Evolutionary conservation across 2,113 vertebrate genomes (phyloP).

Genomic region (Chroicocephalus ridibundus): DNA sequence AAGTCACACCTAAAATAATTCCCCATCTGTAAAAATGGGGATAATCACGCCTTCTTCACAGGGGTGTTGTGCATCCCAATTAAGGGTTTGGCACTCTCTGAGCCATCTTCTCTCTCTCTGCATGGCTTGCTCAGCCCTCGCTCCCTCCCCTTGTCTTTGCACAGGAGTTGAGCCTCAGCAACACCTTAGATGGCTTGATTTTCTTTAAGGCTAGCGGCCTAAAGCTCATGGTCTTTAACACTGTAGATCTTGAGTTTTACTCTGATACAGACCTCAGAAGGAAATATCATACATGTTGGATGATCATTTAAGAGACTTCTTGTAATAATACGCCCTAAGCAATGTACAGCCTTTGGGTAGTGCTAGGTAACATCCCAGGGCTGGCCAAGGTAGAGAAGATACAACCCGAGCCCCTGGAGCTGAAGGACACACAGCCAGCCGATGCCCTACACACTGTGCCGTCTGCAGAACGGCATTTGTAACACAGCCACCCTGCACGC

Average conservation of each 20-base stretch:
- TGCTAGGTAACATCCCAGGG: not conserved
- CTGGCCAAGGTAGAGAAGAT: not conserved
- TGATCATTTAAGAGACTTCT: not conserved
- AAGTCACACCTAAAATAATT: constrained; percentile 23
- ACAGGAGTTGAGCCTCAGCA: not conserved
- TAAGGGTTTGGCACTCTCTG: not conserved
- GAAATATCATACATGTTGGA: not conserved
- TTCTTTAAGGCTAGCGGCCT: not conserved
- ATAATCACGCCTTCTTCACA: not conserved
- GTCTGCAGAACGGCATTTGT: not conserved
- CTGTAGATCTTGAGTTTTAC: not conserved
- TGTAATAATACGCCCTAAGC: not conserved
- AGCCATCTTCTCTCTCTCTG: not conserved
- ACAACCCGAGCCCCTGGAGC: fast-evolving
- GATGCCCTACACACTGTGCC: fast-evolving
- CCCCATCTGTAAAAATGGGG: not conserved
- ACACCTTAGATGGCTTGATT: not conserved
- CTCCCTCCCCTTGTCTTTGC: fast-evolving
- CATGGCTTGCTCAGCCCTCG: not conserved
- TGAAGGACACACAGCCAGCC: not conserved
- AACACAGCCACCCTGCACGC: not conserved
- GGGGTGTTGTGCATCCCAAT: not conserved
- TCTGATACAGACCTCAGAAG: not conserved
- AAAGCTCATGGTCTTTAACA: not conserved
- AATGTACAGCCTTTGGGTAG: not conserved